Conservation (phyloP, 23 tunicate genomes). For the Diplosoma virens region DNA sequence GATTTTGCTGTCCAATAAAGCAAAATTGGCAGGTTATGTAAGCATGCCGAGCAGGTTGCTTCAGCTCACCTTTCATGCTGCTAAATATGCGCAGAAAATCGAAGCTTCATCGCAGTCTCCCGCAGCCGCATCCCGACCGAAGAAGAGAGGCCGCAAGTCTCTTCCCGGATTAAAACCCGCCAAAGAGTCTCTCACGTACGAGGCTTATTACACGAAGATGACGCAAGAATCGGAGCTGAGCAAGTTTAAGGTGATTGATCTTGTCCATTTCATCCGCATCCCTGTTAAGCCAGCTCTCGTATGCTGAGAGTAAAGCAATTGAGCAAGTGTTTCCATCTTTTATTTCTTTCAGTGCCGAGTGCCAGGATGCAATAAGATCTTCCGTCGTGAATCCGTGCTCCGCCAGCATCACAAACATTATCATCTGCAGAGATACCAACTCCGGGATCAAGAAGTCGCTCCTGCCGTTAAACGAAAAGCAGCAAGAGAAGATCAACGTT, state of each 20-base stretch:
- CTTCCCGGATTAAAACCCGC: background rate
- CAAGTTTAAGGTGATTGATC: conserved; percentile 71
- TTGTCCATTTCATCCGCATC: no score
- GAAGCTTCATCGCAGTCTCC: no score
- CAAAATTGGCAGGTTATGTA: no score
- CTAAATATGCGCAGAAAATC: no score
- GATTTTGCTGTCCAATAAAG: no score
- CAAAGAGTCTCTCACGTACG: conserved; percentile 9
- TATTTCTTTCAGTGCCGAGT: conserved; percentile 63
- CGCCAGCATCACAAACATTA: conserved; percentile 72
- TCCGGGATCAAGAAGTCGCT: conserved; percentile 55
- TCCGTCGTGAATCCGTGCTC: conserved; percentile 58
- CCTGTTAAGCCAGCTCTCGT: no score
- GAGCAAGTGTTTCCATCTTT: no score
- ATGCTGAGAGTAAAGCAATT: no score
- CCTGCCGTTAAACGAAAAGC: conserved; percentile 43
- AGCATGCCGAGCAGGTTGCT: no score
- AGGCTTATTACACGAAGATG: conserved; percentile 45
- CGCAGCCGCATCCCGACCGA: no score
- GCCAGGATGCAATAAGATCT: conserved; percentile 77
- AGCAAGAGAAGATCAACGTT: conserved; percentile 39
- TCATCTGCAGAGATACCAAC: conserved; percentile 65
- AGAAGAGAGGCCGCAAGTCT: no score
- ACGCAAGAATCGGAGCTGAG: conserved; percentile 50
- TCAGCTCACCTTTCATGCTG: no score